These are phyloP conservation scores for Zaprionus lachaisei DNA, from an alignment of 1,140 invertebrate species.

Conservation along the genomic window DNA sequence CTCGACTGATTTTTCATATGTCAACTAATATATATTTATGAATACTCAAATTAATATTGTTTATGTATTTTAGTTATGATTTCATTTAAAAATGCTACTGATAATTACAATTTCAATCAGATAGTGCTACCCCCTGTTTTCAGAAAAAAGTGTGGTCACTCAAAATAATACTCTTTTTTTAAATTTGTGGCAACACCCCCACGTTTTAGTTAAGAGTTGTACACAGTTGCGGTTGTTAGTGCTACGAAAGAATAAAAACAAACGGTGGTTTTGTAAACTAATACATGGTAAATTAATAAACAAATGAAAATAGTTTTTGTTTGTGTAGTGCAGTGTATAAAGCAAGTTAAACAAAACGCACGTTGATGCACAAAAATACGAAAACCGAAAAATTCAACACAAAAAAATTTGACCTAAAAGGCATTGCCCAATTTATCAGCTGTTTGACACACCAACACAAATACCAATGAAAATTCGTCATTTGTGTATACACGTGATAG, in stretches of 20 bases:
- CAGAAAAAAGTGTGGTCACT: not conserved
- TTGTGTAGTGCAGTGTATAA: not conserved
- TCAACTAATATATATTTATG: not conserved
- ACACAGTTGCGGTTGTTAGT: conserved; percentile 29
- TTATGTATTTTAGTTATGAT: not conserved
- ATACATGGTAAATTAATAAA: conserved; percentile 12
- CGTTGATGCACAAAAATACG: not conserved
- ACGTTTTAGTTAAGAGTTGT: conserved; percentile 22
- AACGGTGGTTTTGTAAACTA: conserved; percentile 21
- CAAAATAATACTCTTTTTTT: conserved; percentile 9
- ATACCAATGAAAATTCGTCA: conserved; percentile 9
- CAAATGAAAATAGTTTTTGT: not conserved
- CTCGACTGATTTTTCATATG: no score
- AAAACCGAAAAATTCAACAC: not conserved
- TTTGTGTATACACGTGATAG: conserved; percentile 47
- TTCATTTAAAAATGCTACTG: no score
- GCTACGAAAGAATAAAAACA: conserved; percentile 33
- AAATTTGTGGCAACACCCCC: conserved; percentile 9
- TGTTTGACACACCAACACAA: conserved; percentile 27
- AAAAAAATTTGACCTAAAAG: not conserved
- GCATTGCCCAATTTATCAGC: conserved; percentile 40
- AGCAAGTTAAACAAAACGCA: not conserved
- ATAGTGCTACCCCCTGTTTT: not conserved
- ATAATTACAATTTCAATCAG: no score
- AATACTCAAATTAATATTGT: not conserved